Conservation (phyloP, 2,797 vertebrate genomes). For the Tympanoctomys barrerae region DNA sequence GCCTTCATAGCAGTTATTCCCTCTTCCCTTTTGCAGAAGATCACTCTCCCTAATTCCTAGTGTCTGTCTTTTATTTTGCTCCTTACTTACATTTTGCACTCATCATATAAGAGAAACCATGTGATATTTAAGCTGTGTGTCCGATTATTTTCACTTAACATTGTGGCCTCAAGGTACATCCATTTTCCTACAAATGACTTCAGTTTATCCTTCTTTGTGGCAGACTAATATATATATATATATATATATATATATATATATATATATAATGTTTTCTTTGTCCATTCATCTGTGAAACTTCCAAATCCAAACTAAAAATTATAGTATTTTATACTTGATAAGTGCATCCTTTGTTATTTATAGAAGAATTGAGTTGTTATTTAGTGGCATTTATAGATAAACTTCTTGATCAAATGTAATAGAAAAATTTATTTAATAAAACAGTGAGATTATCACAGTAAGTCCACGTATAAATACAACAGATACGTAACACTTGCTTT, state of each 20-base stretch:
- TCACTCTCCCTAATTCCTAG: not conserved
- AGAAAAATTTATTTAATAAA: slow-evolving; percentile 34
- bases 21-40: not conserved
- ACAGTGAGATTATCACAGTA: not conserved
- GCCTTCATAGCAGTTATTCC: too few relatives aligned
- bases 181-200: not conserved
- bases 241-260: not conserved
- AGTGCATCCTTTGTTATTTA: slow-evolving; percentile 9
- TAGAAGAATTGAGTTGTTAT: not conserved
- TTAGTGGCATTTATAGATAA: not conserved
- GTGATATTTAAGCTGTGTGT: not conserved
- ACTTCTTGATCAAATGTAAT: slow-evolving; percentile 3
- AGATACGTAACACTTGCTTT: not conserved
- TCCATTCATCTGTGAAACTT: not conserved
- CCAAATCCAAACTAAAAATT: slow-evolving; percentile 11
- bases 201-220: not conserved
- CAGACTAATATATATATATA: not conserved
- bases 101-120: not conserved
- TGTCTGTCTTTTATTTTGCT: not conserved
- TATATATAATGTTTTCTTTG: not conserved
- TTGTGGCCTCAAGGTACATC: not conserved
- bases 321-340: not conserved
- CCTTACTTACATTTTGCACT: not conserved
- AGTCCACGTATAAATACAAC: not conserved
- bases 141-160: not conserved